Conservation (phyloP, 2,113 vertebrate genomes). For the Acanthochromis polyacanthus region DNA sequence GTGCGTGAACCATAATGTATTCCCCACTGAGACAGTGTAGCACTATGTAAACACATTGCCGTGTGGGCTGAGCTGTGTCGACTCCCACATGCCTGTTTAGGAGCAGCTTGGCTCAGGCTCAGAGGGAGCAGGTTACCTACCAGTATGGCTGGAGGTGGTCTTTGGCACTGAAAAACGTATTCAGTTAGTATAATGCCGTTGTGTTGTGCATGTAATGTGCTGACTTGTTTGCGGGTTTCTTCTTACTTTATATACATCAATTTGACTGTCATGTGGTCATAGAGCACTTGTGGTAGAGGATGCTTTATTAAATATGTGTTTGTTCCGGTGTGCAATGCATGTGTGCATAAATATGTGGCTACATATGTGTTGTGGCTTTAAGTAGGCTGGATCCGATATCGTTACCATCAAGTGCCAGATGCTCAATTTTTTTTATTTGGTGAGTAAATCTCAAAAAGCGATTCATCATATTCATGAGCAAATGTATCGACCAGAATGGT, state of each 20-base stretch:
- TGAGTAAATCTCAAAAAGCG: no score
- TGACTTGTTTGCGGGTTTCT: conserved; percentile 28
- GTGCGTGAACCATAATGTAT: conserved; percentile 40
- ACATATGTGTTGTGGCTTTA: background rate
- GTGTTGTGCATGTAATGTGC: conserved; percentile 21
- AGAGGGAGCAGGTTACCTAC: conserved; percentile 66
- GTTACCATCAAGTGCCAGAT: no score
- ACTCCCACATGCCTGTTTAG: conserved; percentile 75
- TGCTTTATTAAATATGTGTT: background rate
- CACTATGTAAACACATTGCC: conserved; percentile 65
- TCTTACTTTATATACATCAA: conserved; percentile 10
- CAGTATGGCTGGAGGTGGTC: conserved; percentile 61
- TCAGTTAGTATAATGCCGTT: conserved; percentile 29
- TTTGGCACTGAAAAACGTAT: conserved; percentile 51
- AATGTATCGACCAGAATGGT: no score
- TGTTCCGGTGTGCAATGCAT: background rate
- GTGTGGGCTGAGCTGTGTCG: conserved; percentile 71
- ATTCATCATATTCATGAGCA: no score
- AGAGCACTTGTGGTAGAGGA: background rate
- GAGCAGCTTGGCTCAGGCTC: conserved; percentile 69
- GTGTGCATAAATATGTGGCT: background rate
- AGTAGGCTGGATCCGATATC: background rate
- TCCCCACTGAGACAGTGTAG: conserved; percentile 47
- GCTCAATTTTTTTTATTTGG: no score
- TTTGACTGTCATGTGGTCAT: background rate